Conservation (phyloP, 2,888 invertebrate genomes). For the Drosophila paranaensis region DNA sequence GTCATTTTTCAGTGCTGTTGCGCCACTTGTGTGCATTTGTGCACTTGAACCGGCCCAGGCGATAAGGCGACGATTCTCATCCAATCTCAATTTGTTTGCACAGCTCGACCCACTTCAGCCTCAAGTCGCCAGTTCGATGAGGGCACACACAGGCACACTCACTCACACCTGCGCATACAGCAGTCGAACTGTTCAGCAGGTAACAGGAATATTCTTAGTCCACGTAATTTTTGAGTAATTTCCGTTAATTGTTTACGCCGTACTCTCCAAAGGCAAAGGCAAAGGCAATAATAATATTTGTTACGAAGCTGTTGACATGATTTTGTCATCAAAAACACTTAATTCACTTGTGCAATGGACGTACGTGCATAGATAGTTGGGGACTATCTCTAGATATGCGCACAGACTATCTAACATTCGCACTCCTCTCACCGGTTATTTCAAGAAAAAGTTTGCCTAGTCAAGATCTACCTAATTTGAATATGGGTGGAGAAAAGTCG, state of each 20-base stretch:
- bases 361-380: background rate
- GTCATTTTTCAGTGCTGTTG: conserved; percentile 33
- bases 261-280: conserved; percentile 18
- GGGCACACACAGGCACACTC: background rate
- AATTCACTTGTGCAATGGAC: conserved; percentile 1
- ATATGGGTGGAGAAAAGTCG: background rate
- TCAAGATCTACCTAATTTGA: background rate
- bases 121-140: conserved; percentile 30
- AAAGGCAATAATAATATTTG: background rate
- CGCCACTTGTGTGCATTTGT: conserved; percentile 63
- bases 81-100: conserved; percentile 69
- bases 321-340: conserved; percentile 9
- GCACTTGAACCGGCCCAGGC: conserved; percentile 72
- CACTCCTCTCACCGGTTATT: background rate
- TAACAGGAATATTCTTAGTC: conserved; percentile 1
- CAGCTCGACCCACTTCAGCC: conserved; percentile 62
- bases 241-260: conserved; percentile 43
- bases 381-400: conserved; percentile 6
- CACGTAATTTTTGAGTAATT: conserved; percentile 37
- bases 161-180: background rate
- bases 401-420: conserved; percentile 1
- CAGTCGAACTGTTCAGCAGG: background rate
- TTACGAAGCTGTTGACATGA: conserved; percentile 1
- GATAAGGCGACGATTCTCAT: conserved; percentile 41
- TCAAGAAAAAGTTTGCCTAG: background rate